Evolutionary conservation across 1,140 invertebrate genomes (phyloP), one percentile per base, ranked within the genome.

Genomic region (Cylas formicarius): DNA sequence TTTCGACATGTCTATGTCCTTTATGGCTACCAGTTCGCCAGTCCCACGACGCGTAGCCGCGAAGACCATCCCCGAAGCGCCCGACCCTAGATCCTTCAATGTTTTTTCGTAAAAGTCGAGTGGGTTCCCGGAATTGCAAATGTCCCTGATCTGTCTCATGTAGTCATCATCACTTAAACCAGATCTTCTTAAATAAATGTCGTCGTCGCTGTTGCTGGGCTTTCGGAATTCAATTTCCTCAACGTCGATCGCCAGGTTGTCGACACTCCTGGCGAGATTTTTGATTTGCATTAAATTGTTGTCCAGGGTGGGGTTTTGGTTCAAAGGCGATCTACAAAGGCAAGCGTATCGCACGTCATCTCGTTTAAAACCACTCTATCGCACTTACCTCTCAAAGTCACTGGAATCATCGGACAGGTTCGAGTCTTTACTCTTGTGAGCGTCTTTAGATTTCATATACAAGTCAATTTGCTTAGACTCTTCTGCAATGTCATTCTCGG

Each of bases 1-100:
- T 65, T 92, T 91, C 5, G 82, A 79, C 56, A 97, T 73, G 68
- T 97, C 92, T 68, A 97, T 97, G 56, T 93, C 90, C 70, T 97
- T 97, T 39, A 97, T 88, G 4, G 93, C 93, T 5, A 97, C 91
- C 67, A 81, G 81, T 8, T 82, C 71, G 31, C 81, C 77, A 17
- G 81, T 82, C 21, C 78, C 75, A 26, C 79, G 74, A 67, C 95
- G 89, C 22, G 77, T 80, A 0, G 92, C 92, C 44, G 88, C 91
- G 65, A 87, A 96, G 3, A 97, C 93, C 26, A 84, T 90, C 31
- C 93, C 93, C 16, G 90, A 88, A 29, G 85, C 86, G 26, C 87
- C 87, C 24, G 84, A 86, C 10, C 93, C 93, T 36, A 48, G 43
- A 37, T 42, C 46, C 16, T 36, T 40, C 13, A 42, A 14, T 9